These are phyloP conservation scores for fruit fly (Drosophila melanogaster) DNA, from an alignment of 1,140 invertebrate species.

Conservation along the genomic window DNA sequence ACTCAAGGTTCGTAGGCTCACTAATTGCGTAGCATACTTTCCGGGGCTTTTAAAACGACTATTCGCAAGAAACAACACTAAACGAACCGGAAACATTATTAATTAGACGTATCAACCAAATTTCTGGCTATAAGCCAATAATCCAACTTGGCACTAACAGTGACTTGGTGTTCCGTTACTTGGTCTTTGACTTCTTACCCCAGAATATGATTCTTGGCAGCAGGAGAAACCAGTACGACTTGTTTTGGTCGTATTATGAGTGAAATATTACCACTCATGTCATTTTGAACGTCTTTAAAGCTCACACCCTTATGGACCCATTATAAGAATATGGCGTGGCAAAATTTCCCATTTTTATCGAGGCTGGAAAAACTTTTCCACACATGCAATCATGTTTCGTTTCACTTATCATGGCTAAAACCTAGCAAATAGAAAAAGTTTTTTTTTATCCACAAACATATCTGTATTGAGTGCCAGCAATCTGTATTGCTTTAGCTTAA, in stretches of 20 bases:
- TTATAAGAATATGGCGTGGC: neutral
- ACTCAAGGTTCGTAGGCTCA: neutral
- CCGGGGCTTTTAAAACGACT: constrained; percentile 19
- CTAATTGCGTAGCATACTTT: constrained; percentile 41
- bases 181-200: constrained; percentile 17
- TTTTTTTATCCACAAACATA: constrained; percentile 27
- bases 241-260: constrained; percentile 56
- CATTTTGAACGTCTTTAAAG: constrained; percentile 33
- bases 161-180: constrained; percentile 5
- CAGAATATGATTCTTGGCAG: constrained; percentile 12
- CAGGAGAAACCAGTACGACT: constrained; percentile 28
- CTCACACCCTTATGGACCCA: constrained; percentile 8
- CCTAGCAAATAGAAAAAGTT: constrained; percentile 57
- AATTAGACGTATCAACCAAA: constrained; percentile 26
- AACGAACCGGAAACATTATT: constrained; percentile 39
- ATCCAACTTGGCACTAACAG: constrained; percentile 27
- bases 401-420: constrained; percentile 23
- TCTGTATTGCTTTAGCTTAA: constrained; percentile 21
- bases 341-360: constrained; percentile 14
- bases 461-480: constrained; percentile 43
- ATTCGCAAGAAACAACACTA: constrained; percentile 1
- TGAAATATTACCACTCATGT: constrained; percentile 54
- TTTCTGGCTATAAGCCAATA: constrained; percentile 37
- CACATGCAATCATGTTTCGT: constrained; percentile 37
- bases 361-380: constrained; percentile 29